These are phyloP conservation scores for Rhizoglyphus robini DNA, from an alignment of 1,140 invertebrate genomes.

Conservation along the genomic window DNA sequence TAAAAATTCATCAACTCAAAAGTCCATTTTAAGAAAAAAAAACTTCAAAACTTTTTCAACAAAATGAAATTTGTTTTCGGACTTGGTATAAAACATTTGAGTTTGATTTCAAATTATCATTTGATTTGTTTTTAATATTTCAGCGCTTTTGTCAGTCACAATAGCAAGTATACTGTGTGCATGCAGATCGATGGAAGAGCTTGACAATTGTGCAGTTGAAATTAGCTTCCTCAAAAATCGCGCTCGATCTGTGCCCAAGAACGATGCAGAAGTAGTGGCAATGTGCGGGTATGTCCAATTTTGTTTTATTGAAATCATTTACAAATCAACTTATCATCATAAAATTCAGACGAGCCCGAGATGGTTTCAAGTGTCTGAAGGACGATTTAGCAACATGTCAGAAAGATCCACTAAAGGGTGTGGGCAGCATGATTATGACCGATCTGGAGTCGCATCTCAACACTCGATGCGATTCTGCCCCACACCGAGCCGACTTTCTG, in stretches of 20 bases:
- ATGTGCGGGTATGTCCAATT: constrained; percentile 6
- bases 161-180: not conserved
- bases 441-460: not conserved
- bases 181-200: constrained; percentile 1
- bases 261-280: constrained; percentile 5
- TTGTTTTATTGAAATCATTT: too few species aligned
- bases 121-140: too few species aligned
- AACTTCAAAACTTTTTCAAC: too few species aligned
- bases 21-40: too few species aligned
- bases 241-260: not conserved
- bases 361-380: not conserved
- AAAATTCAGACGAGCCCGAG: not conserved
- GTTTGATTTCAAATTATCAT: too few species aligned
- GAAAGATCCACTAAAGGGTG: not conserved
- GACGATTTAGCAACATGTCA: not conserved
- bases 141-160: not conserved
- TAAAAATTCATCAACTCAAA: too few species aligned
- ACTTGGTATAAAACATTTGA: too few species aligned
- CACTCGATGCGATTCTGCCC: too few species aligned
- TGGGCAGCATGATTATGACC: not conserved
- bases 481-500: not conserved
- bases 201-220: constrained; percentile 1
- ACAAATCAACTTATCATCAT: too few species aligned
- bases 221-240: constrained; percentile 2
- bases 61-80: too few species aligned